Conservation (phyloP, 2,113 vertebrate species). For the Hemicordylus capensis region DNA sequence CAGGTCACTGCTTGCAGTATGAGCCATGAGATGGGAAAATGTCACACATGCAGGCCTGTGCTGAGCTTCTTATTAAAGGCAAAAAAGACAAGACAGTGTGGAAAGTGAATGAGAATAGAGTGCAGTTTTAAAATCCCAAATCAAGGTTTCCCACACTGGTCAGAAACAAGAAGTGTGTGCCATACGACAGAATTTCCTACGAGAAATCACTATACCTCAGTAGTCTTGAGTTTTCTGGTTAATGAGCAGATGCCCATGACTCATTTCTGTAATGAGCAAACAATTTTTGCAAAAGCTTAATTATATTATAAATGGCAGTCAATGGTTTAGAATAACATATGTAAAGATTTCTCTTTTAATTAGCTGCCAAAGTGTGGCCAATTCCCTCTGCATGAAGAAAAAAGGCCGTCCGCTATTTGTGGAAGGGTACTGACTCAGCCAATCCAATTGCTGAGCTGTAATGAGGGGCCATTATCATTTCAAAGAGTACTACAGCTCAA, state of each 20-base stretch:
- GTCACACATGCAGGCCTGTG: too few relatives aligned
- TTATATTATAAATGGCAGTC: constrained; percentile 13
- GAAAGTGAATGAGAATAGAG: too few relatives aligned
- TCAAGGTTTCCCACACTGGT: too few relatives aligned
- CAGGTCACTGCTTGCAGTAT: too few relatives aligned
- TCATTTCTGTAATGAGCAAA: constrained; percentile 31
- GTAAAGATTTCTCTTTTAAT: constrained; percentile 22
- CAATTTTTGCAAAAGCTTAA: constrained; percentile 16
- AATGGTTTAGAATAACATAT: neutral
- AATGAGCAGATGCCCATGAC: neutral
- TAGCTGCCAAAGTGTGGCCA: neutral
- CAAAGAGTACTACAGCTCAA: neutral
- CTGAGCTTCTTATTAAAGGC: too few relatives aligned
- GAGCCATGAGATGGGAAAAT: too few relatives aligned
- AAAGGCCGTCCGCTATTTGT: neutral
- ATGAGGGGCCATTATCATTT: constrained; percentile 1
- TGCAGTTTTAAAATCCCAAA: too few relatives aligned
- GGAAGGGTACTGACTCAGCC: neutral
- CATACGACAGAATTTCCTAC: neutral
- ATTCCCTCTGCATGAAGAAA: neutral
- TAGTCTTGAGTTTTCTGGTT: constrained; percentile 11
- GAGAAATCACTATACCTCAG: neutral
- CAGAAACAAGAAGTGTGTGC: neutral
- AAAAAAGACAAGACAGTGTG: too few relatives aligned
- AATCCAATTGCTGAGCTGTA: neutral